Evolutionary conservation across 1,140 invertebrate genomes (phyloP).

Genomic region (Oreohelix idahoensis): DNA sequence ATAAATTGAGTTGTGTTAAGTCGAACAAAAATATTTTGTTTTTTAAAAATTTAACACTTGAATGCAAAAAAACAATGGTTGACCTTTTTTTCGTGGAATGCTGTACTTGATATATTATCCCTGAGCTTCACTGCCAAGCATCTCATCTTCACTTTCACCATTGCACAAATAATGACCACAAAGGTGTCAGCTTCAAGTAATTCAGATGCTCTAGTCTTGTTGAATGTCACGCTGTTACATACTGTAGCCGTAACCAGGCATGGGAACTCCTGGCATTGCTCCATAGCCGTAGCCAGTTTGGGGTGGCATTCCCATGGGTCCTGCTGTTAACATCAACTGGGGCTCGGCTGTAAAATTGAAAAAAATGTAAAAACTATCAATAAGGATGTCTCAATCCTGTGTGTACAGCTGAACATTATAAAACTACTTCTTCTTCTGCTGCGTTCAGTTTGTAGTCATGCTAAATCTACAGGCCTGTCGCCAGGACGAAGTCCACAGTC

Average conservation of each 20-base stretch:
- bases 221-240: conserved; percentile 44
- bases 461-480: no score
- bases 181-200: background rate
- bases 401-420: no score
- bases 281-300: conserved; percentile 41
- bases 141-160: background rate
- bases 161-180: background rate
- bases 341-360: conserved; percentile 80
- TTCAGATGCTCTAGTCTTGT: background rate
- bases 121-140: background rate
- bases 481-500: no score
- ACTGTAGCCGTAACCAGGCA: conserved; percentile 58
- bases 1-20: no score
- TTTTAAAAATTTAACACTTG: background rate
- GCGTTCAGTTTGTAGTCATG: no score
- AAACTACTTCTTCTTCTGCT: no score
- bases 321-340: conserved; percentile 96
- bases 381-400: no score
- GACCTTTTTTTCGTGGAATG: background rate
- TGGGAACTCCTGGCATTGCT: conserved; percentile 45
- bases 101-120: background rate
- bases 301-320: conserved; percentile 81
- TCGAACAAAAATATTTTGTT: no score
- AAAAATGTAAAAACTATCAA: no score
- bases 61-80: background rate